Evolutionary conservation across 2,797 vertebrate genomes (phyloP), one percentile per base, ranked within the genome.

Genomic region (Pampus argenteus): DNA sequence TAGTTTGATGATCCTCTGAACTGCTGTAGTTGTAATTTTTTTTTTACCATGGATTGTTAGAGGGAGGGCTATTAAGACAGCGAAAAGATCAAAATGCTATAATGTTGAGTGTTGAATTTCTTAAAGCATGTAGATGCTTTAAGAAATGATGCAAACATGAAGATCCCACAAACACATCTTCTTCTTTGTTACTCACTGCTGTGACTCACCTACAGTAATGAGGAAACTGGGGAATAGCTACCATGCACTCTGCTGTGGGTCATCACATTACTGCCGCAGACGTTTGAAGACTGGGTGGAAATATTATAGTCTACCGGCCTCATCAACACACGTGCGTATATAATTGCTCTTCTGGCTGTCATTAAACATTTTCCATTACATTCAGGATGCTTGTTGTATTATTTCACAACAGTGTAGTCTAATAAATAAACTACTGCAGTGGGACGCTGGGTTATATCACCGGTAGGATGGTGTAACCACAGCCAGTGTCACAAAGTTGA

Each of bases 401-500:
- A 40, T 31, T 60, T 63, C 25, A 58, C 44, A 44, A 36, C 15
- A 11, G 8, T 29, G 49, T 17, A 36, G n/a, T 48, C 54, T 38
- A 51, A 51, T 42, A 28, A 51, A 69, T 40, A n/a, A n/a, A 62
- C 68, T 5, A 29, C 9, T 40, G 3, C 26, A 20, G 34, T 58
- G 20, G 59, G 47, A 56, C 28, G 11, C 22, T 40, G 51, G 54
- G 36, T 26, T 48, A 17, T 57, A 40, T 62, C 28, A 36, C n/a
- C 22, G 5, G 25, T 4, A 31, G 50, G 20, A 48, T 13, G 18
- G 25, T 13, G 11, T 79, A 48, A 79, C 63, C 42, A 67, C 47
- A 60, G 59, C 42, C 60, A 4, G 44, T 26, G 44, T 54, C 66
- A 71, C 65, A 40, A 62, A 25, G 40, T 26, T 76, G 56, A 54